Evolutionary conservation across 2,113 vertebrate genomes (phyloP), one percentile per base, ranked within the genome.

Genomic region (Eurypyga helias): DNA sequence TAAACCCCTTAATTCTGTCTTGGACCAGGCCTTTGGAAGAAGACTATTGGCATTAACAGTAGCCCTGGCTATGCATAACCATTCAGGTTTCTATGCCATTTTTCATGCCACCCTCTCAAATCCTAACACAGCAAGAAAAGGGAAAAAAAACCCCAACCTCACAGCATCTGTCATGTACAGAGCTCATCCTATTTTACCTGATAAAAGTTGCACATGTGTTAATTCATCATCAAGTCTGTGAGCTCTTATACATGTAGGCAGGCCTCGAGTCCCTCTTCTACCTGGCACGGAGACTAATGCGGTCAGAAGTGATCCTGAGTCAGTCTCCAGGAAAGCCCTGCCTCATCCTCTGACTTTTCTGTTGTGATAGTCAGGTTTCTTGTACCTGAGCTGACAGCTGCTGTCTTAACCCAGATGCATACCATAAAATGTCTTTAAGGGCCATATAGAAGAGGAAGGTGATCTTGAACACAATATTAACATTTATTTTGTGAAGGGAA

Each of bases 81-180:
- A 28, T 38, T 81, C 90, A 67, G 60, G 43, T 60, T 78, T 85
- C 82, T 45, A 14, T 55, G 34, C 5, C 25, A 23, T 54, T 91
- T 86, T 82, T 84, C 33, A 17, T 45, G 16, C 17, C 24, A 58
- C 1, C 0, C 12, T 66, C 90, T 93, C 28, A 86, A 77, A 79
- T n/a, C 45, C 45, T n/a, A 91, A 75, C 17, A 83, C 16, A 80
- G 33, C 6, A 69, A 76, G 24, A 16, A 17, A 60, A 51, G 11
- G 18, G 16, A n/a, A 6, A 5, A 7, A 5, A 60, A 31, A 7
- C 0, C 4, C 4, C 9, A 16, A 11, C 3, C n/a, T n/a, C 57
- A 46, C 34, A 84, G 55, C 3, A 52, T 60, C 60, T 89, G 46
- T 48, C 52, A 75, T 6, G 8, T 61, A 77, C n/a, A 80, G 19